Percentiles rank a stretch among this genome's conserved stretches.
These are phyloP conservation scores for Odontocerum albicorne DNA, from an alignment of 2,888 invertebrate genomes.

Conservation along the genomic window DNA sequence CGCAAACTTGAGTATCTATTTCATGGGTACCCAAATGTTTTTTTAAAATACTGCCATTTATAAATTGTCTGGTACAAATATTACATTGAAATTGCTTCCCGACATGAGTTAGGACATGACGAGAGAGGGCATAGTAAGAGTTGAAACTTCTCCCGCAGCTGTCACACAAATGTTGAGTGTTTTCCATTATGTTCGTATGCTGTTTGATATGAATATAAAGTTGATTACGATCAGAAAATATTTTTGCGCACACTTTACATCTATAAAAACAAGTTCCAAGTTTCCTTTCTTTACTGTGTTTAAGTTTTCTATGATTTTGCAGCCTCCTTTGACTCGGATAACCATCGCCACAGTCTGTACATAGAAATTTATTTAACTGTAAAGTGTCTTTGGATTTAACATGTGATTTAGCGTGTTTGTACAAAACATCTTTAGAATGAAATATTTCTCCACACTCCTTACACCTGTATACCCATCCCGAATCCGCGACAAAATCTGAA, in stretches of 20 bases:
- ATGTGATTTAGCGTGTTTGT: conserved; percentile 50
- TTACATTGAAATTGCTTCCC: conserved; percentile 40
- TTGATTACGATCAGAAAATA: conserved; percentile 57
- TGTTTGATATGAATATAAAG: conserved; percentile 61
- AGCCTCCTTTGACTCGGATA: conserved; percentile 21
- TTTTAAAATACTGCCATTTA: conserved; percentile 38
- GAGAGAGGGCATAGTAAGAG: conserved; percentile 43
- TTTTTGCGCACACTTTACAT: conserved; percentile 62
- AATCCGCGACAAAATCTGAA: conserved; percentile 43
- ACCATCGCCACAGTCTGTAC: conserved; percentile 24
- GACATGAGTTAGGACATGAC: conserved; percentile 42
- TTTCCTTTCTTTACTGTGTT: conserved; percentile 8
- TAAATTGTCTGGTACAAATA: conserved; percentile 44
- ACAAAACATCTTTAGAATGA: conserved; percentile 47
- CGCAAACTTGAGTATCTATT: conserved; percentile 47
- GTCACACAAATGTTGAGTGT: conserved; percentile 49
- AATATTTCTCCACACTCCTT: conserved; percentile 50
- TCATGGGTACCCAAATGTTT: conserved; percentile 43
- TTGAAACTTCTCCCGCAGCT: conserved; percentile 51
- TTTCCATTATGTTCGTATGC: conserved; percentile 44
- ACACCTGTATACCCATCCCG: conserved; percentile 48
- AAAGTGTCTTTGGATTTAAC: conserved; percentile 45
- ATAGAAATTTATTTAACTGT: conserved; percentile 36
- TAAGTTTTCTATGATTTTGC: conserved; percentile 21
- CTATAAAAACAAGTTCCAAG: conserved; percentile 38